Base-by-base conservation (phyloP, 2,888 invertebrate genomes). In the Halictus ligatus region DNA sequence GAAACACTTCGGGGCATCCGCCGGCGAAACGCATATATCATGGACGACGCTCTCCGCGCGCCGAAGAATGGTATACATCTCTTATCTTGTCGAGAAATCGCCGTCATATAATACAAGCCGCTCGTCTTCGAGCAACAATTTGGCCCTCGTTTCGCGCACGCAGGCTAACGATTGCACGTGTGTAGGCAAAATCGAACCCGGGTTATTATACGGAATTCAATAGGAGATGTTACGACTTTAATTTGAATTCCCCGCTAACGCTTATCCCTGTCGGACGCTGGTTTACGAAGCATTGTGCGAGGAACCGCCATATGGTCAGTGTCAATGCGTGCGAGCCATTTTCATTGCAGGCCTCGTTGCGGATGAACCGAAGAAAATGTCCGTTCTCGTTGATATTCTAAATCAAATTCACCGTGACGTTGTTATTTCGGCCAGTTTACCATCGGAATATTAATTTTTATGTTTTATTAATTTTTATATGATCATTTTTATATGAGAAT, bases 71-170 rank as follows among this genome's bases (percentile, higher is more conserved):
- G 87, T 89, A 92, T 90, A 91, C 90, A 88, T 89, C 90, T 88
- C 86, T 89, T 92, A 92, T 92, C 90, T 91, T 75, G 90, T 84
- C 87, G 86, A 84, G 91, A 87, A 89, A 92, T 92, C 90, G 90
- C 87, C 89, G 89, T 85, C 81, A 84, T 83, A 88, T 92, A 91
- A 90, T 89, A 84, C 89, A 88, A 85, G 81, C 86, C 86, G 87
- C 84, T 89, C 89, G 82, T 91, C 89, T 82, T 79, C 80, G 75
- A 77, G 72, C 81, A 10, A 60, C 78, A 18, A 58, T 46, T 58
- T 40, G 72, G 67, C 64, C 58, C 75, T 25, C 69, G 48, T 84
- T 75, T 58, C 18, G 64, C 21, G 43, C 46, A 64, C 25, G 79
- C 60, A 25, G n/a, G 25, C 60, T 21, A 25, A 60, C 12, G 40